Evolutionary conservation across 2,888 invertebrate genomes (phyloP), one percentile per base, ranked within the genome.

Genomic region (Branchipolynoe longqiensis): DNA sequence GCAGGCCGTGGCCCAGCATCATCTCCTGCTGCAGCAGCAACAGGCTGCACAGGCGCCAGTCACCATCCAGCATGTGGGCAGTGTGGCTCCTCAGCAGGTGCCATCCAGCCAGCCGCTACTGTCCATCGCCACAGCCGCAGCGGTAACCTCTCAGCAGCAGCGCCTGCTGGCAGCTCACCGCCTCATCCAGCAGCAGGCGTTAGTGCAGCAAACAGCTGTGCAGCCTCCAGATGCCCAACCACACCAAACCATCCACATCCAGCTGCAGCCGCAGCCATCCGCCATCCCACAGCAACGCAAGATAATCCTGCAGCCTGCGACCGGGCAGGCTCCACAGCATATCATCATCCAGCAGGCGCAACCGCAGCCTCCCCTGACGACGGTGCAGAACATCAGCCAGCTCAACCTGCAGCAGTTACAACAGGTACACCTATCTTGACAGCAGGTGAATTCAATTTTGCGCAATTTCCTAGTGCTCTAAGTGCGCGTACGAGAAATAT

Each of bases 381-480:
- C 54, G n/a, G 73, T 90, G 62, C 84, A 41, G 48, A 82, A 56
- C 28, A 33, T 90, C 58, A 86, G 89, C 48, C 90, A 89, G 58
- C 62, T 92, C 41, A 92, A 88, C 41, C 73, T 92, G n/a, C 92
- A 93, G 73, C 92, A 92, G 88, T 84, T 92, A 4, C 92, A 91
- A 86, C 92, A 92, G 91, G 92, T 92, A 58, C 33, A 85, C 25
- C 78, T 48, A 48, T 48, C 41, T 48, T 48, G 48, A 28, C 78
- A 78, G 48, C 78, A 78, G 78, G 78, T 78, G 78, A 78, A 78
- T 78, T 78, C 28, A 48, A 48, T 78, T 78, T 48, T 78, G 78
- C 48, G 78, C 48, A 28, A 48, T 38, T 78, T 73, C 22, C 18
- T 78, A 78, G 78, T 78, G 78, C 78, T 6, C 28, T 78, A 78